A percentile compares a stretch with the other conserved stretches of the same genome.
These are phyloP conservation scores for Meleagris gallopavo DNA, from an alignment of 2,113 vertebrate species.

Conservation along the genomic window DNA sequence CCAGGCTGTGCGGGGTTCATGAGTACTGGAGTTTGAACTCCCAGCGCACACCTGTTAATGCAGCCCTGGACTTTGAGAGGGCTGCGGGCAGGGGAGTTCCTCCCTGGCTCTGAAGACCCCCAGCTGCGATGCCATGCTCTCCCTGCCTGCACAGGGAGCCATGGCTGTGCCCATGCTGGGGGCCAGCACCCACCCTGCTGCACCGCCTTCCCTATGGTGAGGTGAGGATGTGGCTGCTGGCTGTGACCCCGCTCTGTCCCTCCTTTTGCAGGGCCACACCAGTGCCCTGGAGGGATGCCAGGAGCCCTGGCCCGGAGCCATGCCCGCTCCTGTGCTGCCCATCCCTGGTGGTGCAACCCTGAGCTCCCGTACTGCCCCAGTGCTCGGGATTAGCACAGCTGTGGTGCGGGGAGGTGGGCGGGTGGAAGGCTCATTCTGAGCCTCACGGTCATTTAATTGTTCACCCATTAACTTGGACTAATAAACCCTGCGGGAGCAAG, in stretches of 20 bases:
- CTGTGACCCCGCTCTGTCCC: background rate
- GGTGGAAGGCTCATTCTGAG: background rate
- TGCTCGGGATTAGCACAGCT: rapidly evolving
- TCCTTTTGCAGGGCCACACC: background rate
- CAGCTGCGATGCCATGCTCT: rapidly evolving
- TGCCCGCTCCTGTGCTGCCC: rapidly evolving
- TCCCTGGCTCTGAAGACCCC: rapidly evolving
- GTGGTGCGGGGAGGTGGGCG: rapidly evolving
- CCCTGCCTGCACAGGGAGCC: rapidly evolving
- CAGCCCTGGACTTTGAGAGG: conserved; percentile 33
- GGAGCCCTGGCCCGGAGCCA: rapidly evolving
- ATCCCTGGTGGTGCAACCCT: background rate
- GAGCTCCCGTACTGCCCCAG: rapidly evolving
- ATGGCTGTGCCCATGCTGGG: background rate
- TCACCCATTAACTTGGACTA: conserved; percentile 63
- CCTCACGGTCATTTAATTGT: conserved; percentile 39
- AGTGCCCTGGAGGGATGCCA: background rate
- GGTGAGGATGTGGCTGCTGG: rapidly evolving
- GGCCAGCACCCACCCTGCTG: background rate
- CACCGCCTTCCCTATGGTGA: rapidly evolving
- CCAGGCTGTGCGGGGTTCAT: background rate
- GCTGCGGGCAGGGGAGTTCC: background rate
- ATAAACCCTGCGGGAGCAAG: background rate
- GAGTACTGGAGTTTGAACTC: background rate
- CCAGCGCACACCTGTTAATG: rapidly evolving